Percentiles rank a stretch among this genome's conserved stretches.
phyloP scores from a whole-genome alignment of 2,797 vertebrate genomes.

The Gymnoscopelus microlampas region DNA sequence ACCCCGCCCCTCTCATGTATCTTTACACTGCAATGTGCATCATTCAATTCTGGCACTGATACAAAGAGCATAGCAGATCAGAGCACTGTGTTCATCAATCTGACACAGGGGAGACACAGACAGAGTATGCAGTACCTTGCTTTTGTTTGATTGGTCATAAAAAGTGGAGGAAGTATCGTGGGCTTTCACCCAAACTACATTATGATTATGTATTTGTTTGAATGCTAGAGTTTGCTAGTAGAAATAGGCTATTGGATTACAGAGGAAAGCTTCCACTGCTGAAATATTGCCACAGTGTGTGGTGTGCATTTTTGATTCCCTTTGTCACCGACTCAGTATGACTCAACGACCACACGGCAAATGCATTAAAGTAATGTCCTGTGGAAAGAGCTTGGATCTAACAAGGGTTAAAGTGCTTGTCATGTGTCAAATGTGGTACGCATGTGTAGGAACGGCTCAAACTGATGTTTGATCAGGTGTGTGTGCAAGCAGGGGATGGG shows the following conservation, averaged over 20 bases:
- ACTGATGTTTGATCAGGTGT: constrained; percentile 43
- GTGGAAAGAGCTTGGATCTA: constrained; percentile 13
- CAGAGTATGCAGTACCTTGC: constrained; percentile 27
- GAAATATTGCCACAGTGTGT: background rate
- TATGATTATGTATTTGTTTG: constrained; percentile 25
- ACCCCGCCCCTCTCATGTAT: constrained; percentile 12
- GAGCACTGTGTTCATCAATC: constrained; percentile 39
- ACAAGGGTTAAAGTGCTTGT: constrained; percentile 27
- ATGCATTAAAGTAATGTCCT: constrained; percentile 15
- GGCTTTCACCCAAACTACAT: constrained; percentile 24
- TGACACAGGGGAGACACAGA: background rate
- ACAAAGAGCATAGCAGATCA: constrained; percentile 58
- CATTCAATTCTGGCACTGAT: constrained; percentile 51
- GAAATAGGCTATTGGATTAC: background rate
- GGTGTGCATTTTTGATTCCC: constrained; percentile 14
- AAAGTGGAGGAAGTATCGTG: constrained; percentile 18
- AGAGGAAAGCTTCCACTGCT: constrained; percentile 5
- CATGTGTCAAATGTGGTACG: constrained; percentile 12
- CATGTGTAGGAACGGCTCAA: constrained; percentile 30
- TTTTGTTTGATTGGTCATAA: constrained; percentile 43
- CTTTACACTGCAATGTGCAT: constrained; percentile 41
- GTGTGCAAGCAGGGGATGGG: constrained; percentile 53
- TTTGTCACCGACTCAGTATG: constrained; percentile 4
- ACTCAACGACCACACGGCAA: constrained; percentile 19
- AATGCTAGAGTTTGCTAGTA: constrained; percentile 20